Evolutionary conservation across 1,140 invertebrate species (phyloP).

Genomic region (Drosophila mayri): DNA sequence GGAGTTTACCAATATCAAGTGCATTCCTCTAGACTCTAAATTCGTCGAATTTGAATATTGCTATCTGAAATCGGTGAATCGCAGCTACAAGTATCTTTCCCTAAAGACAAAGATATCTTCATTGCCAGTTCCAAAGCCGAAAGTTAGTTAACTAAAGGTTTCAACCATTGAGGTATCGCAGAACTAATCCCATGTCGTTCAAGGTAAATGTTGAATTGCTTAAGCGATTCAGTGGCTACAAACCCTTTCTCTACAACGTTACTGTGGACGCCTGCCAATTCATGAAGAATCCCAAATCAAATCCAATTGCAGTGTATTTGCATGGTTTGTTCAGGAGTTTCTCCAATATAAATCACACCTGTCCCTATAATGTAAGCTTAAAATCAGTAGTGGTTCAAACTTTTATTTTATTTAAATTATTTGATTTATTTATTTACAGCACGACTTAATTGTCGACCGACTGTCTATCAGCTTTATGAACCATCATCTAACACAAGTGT

Average conservation of each 20-base stretch:
- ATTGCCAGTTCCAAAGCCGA: background rate
- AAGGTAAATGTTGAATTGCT: constrained; percentile 13
- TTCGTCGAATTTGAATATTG: constrained; percentile 32
- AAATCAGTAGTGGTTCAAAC: too few relatives aligned
- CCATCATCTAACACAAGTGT: background rate
- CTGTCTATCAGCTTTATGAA: background rate
- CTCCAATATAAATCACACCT: constrained; percentile 31
- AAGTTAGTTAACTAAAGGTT: background rate
- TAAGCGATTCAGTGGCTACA: constrained; percentile 16
- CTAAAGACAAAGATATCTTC: background rate
- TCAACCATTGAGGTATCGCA: background rate
- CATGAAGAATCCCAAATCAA: constrained; percentile 11
- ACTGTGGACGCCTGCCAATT: constrained; percentile 22
- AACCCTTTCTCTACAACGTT: constrained; percentile 33
- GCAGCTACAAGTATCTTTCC: constrained; percentile 26
- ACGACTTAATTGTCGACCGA: background rate
- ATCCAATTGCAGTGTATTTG: background rate
- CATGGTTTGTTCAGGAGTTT: background rate
- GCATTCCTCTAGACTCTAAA: constrained; percentile 9
- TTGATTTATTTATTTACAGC: constrained; percentile 5
- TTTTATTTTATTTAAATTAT: background rate
- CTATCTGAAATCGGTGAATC: constrained; percentile 22
- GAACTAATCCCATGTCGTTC: background rate
- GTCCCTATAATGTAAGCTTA: constrained; percentile 15
- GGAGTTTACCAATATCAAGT: constrained; percentile 41